Evolutionary conservation across 2,113 vertebrate genomes (phyloP).

Genomic region (Poecilia latipinna): DNA sequence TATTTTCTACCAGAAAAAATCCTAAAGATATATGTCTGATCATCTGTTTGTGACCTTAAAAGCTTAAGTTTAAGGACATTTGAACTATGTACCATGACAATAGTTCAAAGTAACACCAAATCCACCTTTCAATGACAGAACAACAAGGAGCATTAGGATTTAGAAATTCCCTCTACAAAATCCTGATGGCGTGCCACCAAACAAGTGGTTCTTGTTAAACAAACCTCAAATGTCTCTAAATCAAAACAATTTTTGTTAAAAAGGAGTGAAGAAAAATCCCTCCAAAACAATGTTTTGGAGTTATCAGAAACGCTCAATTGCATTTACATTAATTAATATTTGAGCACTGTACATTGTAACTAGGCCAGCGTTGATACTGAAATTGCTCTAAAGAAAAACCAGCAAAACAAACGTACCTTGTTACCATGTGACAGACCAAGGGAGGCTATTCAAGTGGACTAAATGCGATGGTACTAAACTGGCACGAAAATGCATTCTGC

Average conservation of each 20-base stretch:
- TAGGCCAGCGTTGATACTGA: background rate
- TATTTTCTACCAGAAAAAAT: background rate
- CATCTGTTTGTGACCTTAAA: background rate
- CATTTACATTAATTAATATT: background rate
- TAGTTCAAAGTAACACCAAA: background rate
- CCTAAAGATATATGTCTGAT: background rate
- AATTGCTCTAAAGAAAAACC: constrained; percentile 2
- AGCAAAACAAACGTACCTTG: constrained; percentile 1
- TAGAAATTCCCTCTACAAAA: background rate
- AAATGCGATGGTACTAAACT: constrained; percentile 1
- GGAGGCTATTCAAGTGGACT: constrained; percentile 19
- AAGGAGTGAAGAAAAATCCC: too few species aligned
- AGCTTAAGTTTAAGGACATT: background rate
- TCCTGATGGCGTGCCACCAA: background rate
- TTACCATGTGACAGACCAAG: constrained; percentile 7
- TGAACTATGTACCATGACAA: background rate
- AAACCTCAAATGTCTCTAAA: too few species aligned
- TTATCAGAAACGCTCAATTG: background rate
- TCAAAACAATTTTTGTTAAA: too few species aligned
- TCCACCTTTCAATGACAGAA: background rate
- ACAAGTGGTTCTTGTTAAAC: background rate
- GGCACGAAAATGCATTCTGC: constrained; percentile 21
- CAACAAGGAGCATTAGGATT: background rate
- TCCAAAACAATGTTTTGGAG: background rate
- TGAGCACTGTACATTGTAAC: background rate